phyloP scores from a whole-genome alignment of 2,113 vertebrate species.

The Parus major region DNA sequence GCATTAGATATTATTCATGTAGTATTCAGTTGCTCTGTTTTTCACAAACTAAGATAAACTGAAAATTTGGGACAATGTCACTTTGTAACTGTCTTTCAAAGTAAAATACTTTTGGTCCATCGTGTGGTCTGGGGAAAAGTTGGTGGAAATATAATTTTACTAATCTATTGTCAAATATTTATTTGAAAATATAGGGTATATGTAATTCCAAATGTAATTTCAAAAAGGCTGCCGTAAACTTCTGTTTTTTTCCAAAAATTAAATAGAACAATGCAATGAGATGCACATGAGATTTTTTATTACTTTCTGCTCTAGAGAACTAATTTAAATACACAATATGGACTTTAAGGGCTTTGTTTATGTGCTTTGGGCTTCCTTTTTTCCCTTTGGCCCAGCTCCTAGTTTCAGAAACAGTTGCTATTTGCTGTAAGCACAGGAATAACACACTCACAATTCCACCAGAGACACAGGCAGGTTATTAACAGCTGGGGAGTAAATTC shows the following conservation, averaged over 20 bases:
- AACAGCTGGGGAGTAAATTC: constrained; percentile 28
- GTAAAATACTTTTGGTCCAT: not conserved
- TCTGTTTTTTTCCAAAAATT: not conserved
- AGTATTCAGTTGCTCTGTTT: not conserved
- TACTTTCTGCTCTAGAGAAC: not conserved
- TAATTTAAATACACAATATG: constrained; percentile 18
- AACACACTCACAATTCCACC: not conserved
- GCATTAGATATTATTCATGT: not conserved
- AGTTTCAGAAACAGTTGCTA: not conserved
- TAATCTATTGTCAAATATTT: constrained; percentile 2
- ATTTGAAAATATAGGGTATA: not conserved
- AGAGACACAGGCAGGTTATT: not conserved
- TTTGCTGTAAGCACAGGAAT: not conserved
- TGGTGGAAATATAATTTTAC: not conserved
- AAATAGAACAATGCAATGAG: not conserved
- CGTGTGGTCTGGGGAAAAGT: not conserved
- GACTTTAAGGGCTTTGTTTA: not conserved
- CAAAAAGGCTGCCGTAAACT: not conserved
- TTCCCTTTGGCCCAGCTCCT: not conserved
- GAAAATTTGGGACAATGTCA: not conserved
- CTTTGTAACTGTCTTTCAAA: not conserved
- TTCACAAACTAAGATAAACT: not conserved
- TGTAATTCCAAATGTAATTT: not conserved
- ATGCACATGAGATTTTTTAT: not conserved
- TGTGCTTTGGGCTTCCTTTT: not conserved